Base-by-base conservation (phyloP, 2,888 invertebrate species). In the Trachelus iudaicus region DNA sequence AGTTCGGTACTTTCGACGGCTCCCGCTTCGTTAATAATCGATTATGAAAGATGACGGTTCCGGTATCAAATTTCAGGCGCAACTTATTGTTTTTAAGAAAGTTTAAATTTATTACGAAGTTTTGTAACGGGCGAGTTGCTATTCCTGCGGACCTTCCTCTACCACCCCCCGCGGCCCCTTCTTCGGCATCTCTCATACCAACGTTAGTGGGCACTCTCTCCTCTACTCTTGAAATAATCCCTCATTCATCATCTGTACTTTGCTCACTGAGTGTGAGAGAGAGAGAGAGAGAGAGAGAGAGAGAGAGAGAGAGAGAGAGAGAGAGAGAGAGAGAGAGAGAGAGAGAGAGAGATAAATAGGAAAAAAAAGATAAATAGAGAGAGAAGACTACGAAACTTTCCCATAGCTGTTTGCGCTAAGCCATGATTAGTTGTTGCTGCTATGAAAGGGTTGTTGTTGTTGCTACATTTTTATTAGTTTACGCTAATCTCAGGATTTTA, bases 11-110 rank as follows among this genome's bases (percentile, higher is more conserved):
- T 75, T 77, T 77, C 76, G 74, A 76, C 69, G 75, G 77, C 33
- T 78, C 82, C 75, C 76, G 79, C 82, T 88, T 87, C 86, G 86
- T 88, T 89, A 89, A 89, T 90, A 90, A 90, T 90, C 90, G 88
- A 90, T 89, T 88, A 89, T 87, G 87, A 89, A 87, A 82, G 85
- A 86, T 86, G 85, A 86, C 86, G 85, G 84, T 85, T 86, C 84
- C 80, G 82, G 85, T 86, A 86, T 86, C 85, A 85, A 85, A 80
- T 82, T 80, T 77, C 78, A 78, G 77, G 75, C 75, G 79, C 76
- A 86, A 86, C 88, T 87, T 88, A 87, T 89, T 89, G 86, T 88
- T 87, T 85, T 82, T 82, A 84, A 83, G 76, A 87, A 89, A 89
- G 85, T 89, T 88, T 79, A 87, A 89, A 90, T 89, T 90, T 89